phyloP scores from a whole-genome alignment of 2,888 invertebrate species.

The Tenthredo distinguenda region DNA sequence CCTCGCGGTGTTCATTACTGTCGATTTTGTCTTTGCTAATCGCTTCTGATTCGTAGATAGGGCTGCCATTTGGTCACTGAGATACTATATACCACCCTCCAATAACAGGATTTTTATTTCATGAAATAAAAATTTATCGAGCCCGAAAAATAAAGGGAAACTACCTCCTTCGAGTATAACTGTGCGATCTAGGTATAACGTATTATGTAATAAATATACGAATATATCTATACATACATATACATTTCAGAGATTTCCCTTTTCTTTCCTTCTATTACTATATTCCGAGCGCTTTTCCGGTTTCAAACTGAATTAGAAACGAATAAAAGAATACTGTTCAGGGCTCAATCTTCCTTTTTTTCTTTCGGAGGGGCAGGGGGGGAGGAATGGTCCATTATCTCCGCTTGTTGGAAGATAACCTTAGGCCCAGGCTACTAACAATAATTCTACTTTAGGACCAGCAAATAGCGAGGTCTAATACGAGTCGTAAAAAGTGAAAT shows the following conservation, averaged over 20 bases:
- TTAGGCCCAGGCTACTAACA: constrained; percentile 27
- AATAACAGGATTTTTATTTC: constrained; percentile 24
- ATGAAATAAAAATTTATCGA: constrained; percentile 22
- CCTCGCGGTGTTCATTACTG: constrained; percentile 32
- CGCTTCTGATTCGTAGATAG: constrained; percentile 46
- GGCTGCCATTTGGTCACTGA: constrained; percentile 31
- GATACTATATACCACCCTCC: constrained; percentile 6
- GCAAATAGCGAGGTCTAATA: constrained; percentile 16
- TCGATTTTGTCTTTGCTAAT: constrained; percentile 49
- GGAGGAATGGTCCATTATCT: neutral
- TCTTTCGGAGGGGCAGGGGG: neutral
- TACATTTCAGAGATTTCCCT: neutral
- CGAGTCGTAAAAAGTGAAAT: constrained; percentile 43
- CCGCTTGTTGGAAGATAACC: constrained; percentile 38
- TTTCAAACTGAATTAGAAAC: constrained; percentile 4
- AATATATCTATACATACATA: neutral
- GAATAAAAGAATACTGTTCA: neutral
- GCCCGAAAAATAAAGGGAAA: neutral
- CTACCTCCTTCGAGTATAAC: neutral
- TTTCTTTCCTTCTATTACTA: neutral
- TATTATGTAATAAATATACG: neutral
- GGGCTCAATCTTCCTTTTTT: neutral
- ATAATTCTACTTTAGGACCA: constrained; percentile 28
- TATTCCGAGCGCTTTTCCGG: neutral
- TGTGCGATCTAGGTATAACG: neutral